phyloP scores from a whole-genome alignment of 2,888 invertebrate species.

The Pasiphila rectangulata region DNA sequence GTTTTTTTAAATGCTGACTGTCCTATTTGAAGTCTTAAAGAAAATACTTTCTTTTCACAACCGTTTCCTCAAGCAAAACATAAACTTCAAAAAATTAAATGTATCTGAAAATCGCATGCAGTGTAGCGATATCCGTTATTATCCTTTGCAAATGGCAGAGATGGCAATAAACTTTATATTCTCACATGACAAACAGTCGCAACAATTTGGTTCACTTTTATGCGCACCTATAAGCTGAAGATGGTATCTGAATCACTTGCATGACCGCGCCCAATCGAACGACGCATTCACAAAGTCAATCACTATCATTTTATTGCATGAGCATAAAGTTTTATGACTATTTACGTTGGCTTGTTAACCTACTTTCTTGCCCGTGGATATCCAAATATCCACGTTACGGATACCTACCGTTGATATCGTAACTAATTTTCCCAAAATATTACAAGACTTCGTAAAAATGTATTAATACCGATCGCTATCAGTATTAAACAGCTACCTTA shows the following conservation, averaged over 20 bases:
- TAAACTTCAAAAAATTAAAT: no score
- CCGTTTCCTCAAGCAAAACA: no score
- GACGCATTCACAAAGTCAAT: constrained; percentile 31
- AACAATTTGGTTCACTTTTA: constrained; percentile 13
- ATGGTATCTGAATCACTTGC: constrained; percentile 16
- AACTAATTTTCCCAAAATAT: constrained; percentile 28
- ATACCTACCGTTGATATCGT: constrained; percentile 21
- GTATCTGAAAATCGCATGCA: no score
- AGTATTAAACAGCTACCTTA: constrained; percentile 70
- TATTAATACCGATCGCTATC: constrained; percentile 61
- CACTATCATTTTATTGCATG: constrained; percentile 35
- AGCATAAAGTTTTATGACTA: constrained; percentile 33
- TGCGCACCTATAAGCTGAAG: constrained; percentile 10
- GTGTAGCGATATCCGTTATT: no score
- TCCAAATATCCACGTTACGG: constrained; percentile 25
- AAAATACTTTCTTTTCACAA: no score
- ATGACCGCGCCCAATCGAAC: constrained; percentile 28
- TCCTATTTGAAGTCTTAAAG: no score
- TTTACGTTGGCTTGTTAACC: constrained; percentile 35
- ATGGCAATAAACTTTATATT: constrained; percentile 3
- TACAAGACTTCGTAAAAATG: constrained; percentile 43
- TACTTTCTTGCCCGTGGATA: constrained; percentile 30
- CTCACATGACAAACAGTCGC: constrained; percentile 14
- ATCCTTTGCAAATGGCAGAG: background rate
- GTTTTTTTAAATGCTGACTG: no score